Base-by-base conservation (phyloP, 2,113 vertebrate genomes). In the Ovis aries region DNA sequence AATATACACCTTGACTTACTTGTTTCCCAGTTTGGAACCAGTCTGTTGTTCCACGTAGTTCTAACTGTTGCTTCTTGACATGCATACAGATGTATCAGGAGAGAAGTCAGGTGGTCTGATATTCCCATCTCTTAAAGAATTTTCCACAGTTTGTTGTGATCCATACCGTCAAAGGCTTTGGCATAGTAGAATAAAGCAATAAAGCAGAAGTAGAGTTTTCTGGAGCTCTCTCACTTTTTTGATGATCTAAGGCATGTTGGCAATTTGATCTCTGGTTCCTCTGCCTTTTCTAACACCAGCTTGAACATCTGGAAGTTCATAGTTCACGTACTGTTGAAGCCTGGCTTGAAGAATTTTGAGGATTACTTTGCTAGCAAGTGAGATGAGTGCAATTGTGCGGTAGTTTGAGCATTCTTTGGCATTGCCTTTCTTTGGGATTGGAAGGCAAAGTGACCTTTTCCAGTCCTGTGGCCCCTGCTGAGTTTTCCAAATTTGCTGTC, bases 371-470 rank as follows among this genome's bases (percentile, higher is more conserved):
- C 62, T 67, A 67, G 17, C 33, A 3, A 36, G 64, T 67, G 64
- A 67, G 64, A 36, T 36, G 8, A 67, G 17, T 67, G 64, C 33
- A 67, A n/a, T 36, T 36, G 64, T 67, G 16, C 0, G 1, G 33
- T 36, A 67, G 17, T 67, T 67, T 67, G 33, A n/a, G 8, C 64
- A 67, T 67, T 36, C 33, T 67, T n/a, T 67, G 62, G 62, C 62
- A 67, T 67, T 67, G 62, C 2, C 16, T n/a, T 67, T 67, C 33
- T 19, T n/a, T 67, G 16, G 16, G 7, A 0, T 67, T 67, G 16
- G 33, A 67, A 67, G 5, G 62, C 9, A 67, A n/a, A 17, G 0
- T 1, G 33, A n/a, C 62, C 1, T 67, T 67, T n/a, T n/a, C 0
- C 62, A 67, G 62, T 67, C 62, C 62, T 67, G 33, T n/a, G 16